A percentile compares a stretch with the other conserved stretches of the same genome.
phyloP scores from a whole-genome alignment of 2,113 vertebrate species.

The Callionymus lyra region DNA sequence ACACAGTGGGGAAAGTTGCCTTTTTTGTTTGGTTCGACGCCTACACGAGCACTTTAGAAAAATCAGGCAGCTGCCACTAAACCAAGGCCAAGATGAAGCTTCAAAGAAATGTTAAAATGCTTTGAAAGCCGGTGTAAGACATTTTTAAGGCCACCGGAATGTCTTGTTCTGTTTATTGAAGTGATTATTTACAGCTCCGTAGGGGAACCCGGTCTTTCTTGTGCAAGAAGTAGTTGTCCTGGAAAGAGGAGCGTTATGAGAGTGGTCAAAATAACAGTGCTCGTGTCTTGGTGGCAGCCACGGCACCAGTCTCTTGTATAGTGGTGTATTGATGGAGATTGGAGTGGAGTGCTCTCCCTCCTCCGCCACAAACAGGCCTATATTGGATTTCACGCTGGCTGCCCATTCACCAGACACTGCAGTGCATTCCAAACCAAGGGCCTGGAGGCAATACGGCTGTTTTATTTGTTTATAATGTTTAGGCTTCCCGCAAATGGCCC shows the following conservation, averaged over 20 bases:
- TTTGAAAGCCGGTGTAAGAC: constrained; percentile 13
- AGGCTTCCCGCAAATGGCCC: constrained; percentile 58
- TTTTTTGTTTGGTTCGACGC: constrained; percentile 25
- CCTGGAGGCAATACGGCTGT: constrained; percentile 55
- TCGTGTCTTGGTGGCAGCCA: constrained; percentile 40
- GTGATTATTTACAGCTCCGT: constrained; percentile 16
- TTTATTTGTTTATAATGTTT: constrained; percentile 76
- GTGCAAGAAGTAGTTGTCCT: constrained; percentile 12
- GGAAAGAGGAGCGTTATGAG: constrained; percentile 11
- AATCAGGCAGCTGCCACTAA: constrained; percentile 14
- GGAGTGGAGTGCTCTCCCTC: constrained; percentile 46
- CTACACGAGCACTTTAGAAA: constrained; percentile 25
- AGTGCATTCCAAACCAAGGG: constrained; percentile 58
- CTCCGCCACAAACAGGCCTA: constrained; percentile 33
- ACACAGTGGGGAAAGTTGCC: constrained; percentile 1
- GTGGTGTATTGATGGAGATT: constrained; percentile 57
- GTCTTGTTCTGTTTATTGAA: neutral
- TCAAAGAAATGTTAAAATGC: constrained; percentile 12
- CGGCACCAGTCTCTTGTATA: constrained; percentile 41
- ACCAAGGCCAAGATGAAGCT: constrained; percentile 8
- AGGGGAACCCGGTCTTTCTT: neutral
- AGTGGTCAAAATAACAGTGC: constrained; percentile 39
- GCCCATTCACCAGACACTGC: constrained; percentile 63
- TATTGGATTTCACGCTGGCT: constrained; percentile 64
- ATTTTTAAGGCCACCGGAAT: constrained; percentile 15